Evolutionary conservation across 2,888 invertebrate genomes (phyloP), one percentile per base, ranked within the genome.

Genomic region (Hypselothyrea guttata): DNA sequence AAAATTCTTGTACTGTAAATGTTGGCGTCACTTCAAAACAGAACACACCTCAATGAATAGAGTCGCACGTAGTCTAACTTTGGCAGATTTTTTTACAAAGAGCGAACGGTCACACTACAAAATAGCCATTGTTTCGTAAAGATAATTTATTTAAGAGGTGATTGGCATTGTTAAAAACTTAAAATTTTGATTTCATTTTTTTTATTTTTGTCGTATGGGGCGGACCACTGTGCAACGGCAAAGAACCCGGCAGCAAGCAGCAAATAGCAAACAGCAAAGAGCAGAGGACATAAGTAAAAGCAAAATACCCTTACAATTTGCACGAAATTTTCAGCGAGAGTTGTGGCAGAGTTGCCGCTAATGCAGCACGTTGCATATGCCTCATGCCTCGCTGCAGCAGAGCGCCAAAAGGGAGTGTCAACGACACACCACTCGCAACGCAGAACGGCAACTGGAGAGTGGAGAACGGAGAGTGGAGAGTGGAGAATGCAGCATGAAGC

Each of bases 331-430:
- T 66, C 75, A 69, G 71, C 51, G 54, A 52, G 68, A 84, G 71
- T 65, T 72, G 55, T 18, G 55, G 46, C 34, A 60, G 55, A 51
- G 66, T 56, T 51, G 62, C 63, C 51, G 60, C 69, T 75, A 72
- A 76, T 70, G 60, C 73, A 58, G 52, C 77, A 54, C 64, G 51
- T 54, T 70, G 70, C 81, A 67, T 76, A 73, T 81, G 64, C 82
- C 65, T 57, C 84, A 64, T 68, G 64, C 82, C 65, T 57, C 84
- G 62, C 65, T 58, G 83, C 75, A 58, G 61, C 53, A 52, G 60
- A 71, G 82, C 59, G 85, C 84, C 72, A 62, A 73, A 70, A 76
- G 68, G 85, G 81, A 75, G 83, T 83, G 83, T 75, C 84, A 84
- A 69, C 75, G 55, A 22, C 22, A 22, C 22, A 22, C 22, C 22